Percentiles rank a stretch among this genome's conserved stretches.
phyloP scores from a whole-genome alignment of 2,888 invertebrate species.

The Pandemis cinnamomeana region DNA sequence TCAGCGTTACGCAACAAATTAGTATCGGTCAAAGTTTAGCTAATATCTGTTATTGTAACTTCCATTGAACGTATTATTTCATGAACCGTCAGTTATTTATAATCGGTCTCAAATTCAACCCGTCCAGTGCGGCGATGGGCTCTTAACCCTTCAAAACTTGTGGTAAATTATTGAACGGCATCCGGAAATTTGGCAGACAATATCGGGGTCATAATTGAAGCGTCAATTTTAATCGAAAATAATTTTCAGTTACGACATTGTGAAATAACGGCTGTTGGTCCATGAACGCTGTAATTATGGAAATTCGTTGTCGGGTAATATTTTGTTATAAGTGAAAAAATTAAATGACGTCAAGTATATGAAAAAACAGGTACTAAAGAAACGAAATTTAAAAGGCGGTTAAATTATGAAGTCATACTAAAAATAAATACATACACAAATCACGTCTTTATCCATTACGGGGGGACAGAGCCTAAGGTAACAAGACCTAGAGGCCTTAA shows the following conservation, averaged over 20 bases:
- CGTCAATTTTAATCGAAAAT: conserved; percentile 3
- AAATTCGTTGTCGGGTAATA: background rate
- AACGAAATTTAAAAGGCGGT: too few species aligned
- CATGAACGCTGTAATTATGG: background rate
- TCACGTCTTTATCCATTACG: too few species aligned
- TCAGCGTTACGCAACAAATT: too few species aligned
- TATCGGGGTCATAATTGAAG: background rate
- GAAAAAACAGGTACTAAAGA: too few species aligned
- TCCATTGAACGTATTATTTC: background rate
- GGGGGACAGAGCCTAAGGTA: too few species aligned
- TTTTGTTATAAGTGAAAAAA: background rate
- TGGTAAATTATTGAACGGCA: conserved; percentile 6
- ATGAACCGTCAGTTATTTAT: background rate
- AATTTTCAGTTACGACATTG: background rate
- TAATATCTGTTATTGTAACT: background rate
- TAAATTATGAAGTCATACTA: too few species aligned
- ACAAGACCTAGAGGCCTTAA: too few species aligned
- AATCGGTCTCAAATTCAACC: background rate
- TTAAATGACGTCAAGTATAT: too few species aligned
- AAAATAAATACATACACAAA: too few species aligned
- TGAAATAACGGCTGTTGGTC: background rate
- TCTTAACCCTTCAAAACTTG: conserved; percentile 6
- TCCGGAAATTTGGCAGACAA: background rate
- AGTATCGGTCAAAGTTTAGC: too few species aligned
- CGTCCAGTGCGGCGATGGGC: background rate